Conservation (phyloP, 1,140 invertebrate genomes). For the Zaprionus kolodkinae region DNA sequence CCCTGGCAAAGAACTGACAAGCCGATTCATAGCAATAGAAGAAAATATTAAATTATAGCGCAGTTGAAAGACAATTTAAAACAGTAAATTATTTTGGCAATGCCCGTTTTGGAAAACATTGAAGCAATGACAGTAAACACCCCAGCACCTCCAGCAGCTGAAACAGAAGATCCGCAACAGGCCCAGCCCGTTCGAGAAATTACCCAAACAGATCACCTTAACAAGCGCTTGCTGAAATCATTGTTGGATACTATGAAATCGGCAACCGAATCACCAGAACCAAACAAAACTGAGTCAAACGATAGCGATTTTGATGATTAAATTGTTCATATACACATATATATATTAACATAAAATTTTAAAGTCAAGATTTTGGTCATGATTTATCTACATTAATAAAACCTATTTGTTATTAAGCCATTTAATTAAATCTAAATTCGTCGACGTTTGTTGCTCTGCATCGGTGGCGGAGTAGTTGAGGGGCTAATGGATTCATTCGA, state of each 20-base stretch:
- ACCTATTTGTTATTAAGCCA: constrained; percentile 48
- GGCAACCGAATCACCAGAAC: constrained; percentile 25
- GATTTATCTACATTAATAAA: constrained; percentile 52
- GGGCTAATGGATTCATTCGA: constrained; percentile 83
- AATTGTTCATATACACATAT: constrained; percentile 56
- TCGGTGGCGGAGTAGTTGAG: constrained; percentile 81
- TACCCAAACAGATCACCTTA: constrained; percentile 78
- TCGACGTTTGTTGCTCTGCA: constrained; percentile 75
- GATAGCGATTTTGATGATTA: constrained; percentile 70
- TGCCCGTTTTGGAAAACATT: constrained; percentile 65
- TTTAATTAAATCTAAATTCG: constrained; percentile 66
- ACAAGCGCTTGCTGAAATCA: constrained; percentile 70
- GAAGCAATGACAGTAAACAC: constrained; percentile 51
- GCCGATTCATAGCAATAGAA: constrained; percentile 28
- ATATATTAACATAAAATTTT: constrained; percentile 56
- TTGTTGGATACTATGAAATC: constrained; percentile 72
- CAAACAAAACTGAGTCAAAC: constrained; percentile 35
- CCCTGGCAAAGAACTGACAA: background rate
- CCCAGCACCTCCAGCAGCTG: constrained; percentile 44
- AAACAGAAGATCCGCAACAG: constrained; percentile 36
- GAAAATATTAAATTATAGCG: background rate
- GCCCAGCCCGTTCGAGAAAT: constrained; percentile 62
- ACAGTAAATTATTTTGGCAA: constrained; percentile 27
- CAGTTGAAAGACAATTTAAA: background rate
- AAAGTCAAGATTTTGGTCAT: constrained; percentile 50